A percentile compares a stretch with the other conserved stretches of the same genome.
Conservation (phyloP, 2,888 invertebrate species). For the Dugesia japonica region DNA sequence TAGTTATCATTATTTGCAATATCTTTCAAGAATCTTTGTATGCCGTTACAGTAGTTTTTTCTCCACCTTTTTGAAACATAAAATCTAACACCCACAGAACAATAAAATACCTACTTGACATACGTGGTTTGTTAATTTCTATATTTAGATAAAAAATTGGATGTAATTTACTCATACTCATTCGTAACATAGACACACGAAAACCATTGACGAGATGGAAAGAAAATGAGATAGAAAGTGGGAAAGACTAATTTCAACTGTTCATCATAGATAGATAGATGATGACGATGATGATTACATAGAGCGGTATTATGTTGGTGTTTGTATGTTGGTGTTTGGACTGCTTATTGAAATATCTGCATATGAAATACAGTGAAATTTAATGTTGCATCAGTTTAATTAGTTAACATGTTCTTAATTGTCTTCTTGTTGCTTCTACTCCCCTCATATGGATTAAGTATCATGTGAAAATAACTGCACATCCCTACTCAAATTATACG, state of each 20-base stretch:
- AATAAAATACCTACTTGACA: slow-evolving; percentile 15
- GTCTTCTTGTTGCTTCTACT: too few species aligned
- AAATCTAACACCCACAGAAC: slow-evolving; percentile 12
- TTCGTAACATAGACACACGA: not conserved
- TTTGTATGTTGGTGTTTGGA: too few species aligned
- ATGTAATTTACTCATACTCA: not conserved
- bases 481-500: too few species aligned
- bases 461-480: too few species aligned
- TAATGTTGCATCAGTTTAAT: too few species aligned
- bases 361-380: too few species aligned
- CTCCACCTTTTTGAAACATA: not conserved
- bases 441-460: too few species aligned
- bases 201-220: not conserved
- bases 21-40: not conserved
- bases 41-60: not conserved
- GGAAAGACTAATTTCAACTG: not conserved
- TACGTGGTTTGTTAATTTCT: slow-evolving; percentile 14
- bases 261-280: not conserved
- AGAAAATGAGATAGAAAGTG: not conserved
- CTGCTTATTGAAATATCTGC: too few species aligned
- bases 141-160: not conserved
- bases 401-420: too few species aligned
- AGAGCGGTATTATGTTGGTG: too few species aligned
- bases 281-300: too few species aligned
- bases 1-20: not conserved